Percentiles rank a stretch among this genome's conserved stretches.
Evolutionary conservation across 1,140 invertebrate species (phyloP).

Genomic region (Euura saliciscinereae): DNA sequence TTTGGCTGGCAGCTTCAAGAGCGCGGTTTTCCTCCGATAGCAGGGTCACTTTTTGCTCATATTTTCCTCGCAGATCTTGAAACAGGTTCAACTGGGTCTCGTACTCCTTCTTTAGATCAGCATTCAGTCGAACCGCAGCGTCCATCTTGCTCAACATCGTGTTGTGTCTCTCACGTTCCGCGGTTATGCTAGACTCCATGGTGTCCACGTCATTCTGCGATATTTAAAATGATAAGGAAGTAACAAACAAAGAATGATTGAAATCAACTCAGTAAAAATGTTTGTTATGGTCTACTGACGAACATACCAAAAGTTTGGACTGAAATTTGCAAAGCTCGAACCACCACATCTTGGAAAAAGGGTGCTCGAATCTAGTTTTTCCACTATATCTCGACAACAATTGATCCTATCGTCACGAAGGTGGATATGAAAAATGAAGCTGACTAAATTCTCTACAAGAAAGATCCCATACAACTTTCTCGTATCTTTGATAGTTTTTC

Average conservation of each 20-base stretch:
- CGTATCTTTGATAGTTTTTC: no score
- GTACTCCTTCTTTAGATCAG: constrained; percentile 76
- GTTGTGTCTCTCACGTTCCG: constrained; percentile 71
- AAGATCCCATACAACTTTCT: no score
- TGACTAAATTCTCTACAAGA: no score
- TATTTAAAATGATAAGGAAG: constrained; percentile 8
- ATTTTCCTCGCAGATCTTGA: constrained; percentile 56
- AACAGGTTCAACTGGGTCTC: constrained; percentile 75
- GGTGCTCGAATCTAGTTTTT: no score
- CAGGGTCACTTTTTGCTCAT: constrained; percentile 56
- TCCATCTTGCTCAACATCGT: constrained; percentile 72
- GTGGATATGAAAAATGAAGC: no score
- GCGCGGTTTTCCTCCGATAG: constrained; percentile 53
- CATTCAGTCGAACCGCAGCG: constrained; percentile 71
- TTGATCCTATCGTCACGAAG: no score
- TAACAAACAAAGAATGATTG: not conserved
- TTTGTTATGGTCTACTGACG: no score
- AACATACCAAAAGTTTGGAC: no score
- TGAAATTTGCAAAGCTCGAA: no score
- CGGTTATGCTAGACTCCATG: constrained; percentile 72
- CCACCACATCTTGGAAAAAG: no score
- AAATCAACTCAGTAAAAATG: constrained; percentile 15
- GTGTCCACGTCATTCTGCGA: constrained; percentile 68
- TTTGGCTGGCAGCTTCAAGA: constrained; percentile 7
- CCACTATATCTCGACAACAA: no score